Evolutionary conservation across 2,888 invertebrate genomes (phyloP), one percentile per base, ranked within the genome.

Genomic region (Plemyria rubiginata): DNA sequence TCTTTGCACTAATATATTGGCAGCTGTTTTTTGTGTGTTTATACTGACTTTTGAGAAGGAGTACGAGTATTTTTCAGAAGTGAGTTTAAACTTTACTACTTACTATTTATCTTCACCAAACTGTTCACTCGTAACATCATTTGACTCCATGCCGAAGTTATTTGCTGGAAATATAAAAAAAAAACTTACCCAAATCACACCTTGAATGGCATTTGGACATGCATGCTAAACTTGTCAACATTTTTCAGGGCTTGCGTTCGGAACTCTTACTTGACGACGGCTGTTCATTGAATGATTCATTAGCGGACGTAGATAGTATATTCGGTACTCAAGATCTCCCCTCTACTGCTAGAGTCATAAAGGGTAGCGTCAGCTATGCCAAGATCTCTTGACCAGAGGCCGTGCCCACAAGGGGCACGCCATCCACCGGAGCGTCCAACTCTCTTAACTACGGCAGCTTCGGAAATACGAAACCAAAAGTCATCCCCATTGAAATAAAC

Each of bases 301-400:
- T 89, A 62, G 84, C 85, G 40, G 88, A 88, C 59, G 81, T 82
- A 56, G 88, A 89, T 60, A 86, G 86, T 70, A 74, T 90, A 76
- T 87, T 80, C 70, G 85, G 81, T 73, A 78, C 81, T 63, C 87
- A 86, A 77, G 86, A 86, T 68, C 76, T 84, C 58, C 77, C 78
- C 66, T 84, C 89, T 16, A 87, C 80, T 73, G 74, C 85, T 62
- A 82, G 81, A 69, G 78, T 88, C 61, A 91, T 90, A 90, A 89
- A 88, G 83, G 86, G 84, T 69, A 85, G 66, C 67, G 79, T 86
- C 22, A 77, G 65, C 28, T 77, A 80, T 52, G 78, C 71, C n/a
- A 88, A 86, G 71, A 67, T 79, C 64, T 92, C 92, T 74, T 92
- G 92, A 92, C 92, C 86, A 70, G 90, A 86, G 86, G 90, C 90